Conservation (phyloP, 2,797 vertebrate genomes). For the Nyctibius grandis region DNA sequence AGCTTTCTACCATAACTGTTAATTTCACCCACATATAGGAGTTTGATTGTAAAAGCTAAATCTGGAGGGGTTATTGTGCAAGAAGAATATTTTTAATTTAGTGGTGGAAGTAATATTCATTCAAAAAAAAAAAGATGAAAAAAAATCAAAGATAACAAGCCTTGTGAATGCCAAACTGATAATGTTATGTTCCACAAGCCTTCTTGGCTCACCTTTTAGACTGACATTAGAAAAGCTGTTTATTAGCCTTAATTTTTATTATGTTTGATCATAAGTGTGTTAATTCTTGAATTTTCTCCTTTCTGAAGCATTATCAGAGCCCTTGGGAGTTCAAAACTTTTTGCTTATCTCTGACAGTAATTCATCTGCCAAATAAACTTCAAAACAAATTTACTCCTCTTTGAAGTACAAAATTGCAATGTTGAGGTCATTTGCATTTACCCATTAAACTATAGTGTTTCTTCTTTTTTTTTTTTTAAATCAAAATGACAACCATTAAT, state of each 20-base stretch:
- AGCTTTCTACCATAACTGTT: neutral
- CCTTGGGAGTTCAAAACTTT: slow-evolving; percentile 38
- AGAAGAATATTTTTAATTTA: neutral
- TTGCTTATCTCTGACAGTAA: slow-evolving; percentile 41
- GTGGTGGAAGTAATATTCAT: neutral
- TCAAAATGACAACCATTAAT: slow-evolving; percentile 51
- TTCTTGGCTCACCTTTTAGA: neutral
- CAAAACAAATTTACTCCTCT: slow-evolving; percentile 44
- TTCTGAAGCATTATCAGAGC: slow-evolving; percentile 16
- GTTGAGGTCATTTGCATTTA: slow-evolving; percentile 46
- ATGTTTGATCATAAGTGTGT: slow-evolving; percentile 13
- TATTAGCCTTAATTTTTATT: slow-evolving; percentile 33
- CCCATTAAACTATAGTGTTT: slow-evolving; percentile 29
- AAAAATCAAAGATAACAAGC: neutral
- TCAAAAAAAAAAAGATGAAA: neutral
- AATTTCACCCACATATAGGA: neutral
- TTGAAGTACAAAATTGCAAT: slow-evolving; percentile 48
- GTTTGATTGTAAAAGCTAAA: neutral
- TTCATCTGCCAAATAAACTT: slow-evolving; percentile 52
- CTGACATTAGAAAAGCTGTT: neutral
- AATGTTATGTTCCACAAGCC: neutral
- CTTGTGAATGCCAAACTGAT: neutral
- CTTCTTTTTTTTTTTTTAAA: neutral
- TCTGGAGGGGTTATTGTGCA: neutral
- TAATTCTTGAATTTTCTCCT: slow-evolving; percentile 11